Conservation (phyloP, 1,140 invertebrate genomes). For the Steinernema feltiae region DNA sequence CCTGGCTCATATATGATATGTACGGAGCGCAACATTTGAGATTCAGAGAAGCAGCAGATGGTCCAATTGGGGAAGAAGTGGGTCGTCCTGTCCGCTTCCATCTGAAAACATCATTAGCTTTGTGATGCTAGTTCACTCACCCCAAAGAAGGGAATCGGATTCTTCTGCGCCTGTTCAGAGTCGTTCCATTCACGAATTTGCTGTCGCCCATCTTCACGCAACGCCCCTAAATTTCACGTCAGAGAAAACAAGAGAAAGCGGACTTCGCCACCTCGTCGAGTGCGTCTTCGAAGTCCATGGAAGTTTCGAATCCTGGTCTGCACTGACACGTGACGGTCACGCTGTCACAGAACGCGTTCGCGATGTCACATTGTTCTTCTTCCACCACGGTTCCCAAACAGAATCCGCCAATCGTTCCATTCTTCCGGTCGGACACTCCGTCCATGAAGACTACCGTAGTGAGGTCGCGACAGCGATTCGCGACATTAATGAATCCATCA, state of each 20-base stretch:
- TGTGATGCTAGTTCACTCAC: background rate
- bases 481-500: conserved; percentile 57
- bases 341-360: conserved; percentile 55
- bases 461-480: conserved; percentile 55
- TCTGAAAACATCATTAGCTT: background rate
- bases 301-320: conserved; percentile 49
- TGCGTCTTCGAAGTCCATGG: conserved; percentile 51
- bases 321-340: conserved; percentile 53
- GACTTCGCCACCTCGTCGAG: conserved; percentile 28
- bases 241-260: background rate
- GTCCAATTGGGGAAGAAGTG: background rate
- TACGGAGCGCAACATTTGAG: background rate
- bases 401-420: conserved; percentile 55
- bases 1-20: background rate
- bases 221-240: background rate
- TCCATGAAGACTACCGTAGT: conserved; percentile 58
- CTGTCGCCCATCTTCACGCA: background rate
- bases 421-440: conserved; percentile 53
- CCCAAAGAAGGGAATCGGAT: background rate
- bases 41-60: background rate
- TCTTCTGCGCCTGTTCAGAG: background rate
- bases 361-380: conserved; percentile 48
- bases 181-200: background rate
- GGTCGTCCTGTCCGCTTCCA: background rate
- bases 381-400: conserved; percentile 48